phyloP scores from a whole-genome alignment of 1,140 invertebrate species.

The Aphelinus certus region DNA sequence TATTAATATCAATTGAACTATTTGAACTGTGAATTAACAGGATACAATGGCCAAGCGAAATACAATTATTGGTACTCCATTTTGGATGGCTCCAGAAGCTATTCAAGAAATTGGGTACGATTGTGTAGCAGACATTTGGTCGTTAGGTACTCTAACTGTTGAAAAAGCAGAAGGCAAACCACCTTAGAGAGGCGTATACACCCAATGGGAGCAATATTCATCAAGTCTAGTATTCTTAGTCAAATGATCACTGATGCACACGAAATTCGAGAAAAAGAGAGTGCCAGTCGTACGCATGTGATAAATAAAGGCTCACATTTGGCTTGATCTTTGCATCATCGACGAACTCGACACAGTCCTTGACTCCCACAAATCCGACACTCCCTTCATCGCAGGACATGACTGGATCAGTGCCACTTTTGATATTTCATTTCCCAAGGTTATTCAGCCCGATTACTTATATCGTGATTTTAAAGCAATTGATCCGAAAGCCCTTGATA shows the following conservation, averaged over 20 bases:
- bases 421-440: no score
- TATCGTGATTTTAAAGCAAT: no score
- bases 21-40: slow-evolving; percentile 45
- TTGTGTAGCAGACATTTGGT: slow-evolving; percentile 99
- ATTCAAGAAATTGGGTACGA: slow-evolving; percentile 99
- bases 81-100: slow-evolving; percentile 99
- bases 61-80: slow-evolving; percentile 99
- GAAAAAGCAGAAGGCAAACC: slow-evolving; percentile 99
- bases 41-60: slow-evolving; percentile 99
- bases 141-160: slow-evolving; percentile 94
- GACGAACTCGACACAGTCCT: no score
- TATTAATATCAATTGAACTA: slow-evolving; percentile 33
- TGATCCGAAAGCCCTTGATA: no score
- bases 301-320: slow-evolving; percentile 53
- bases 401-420: no score
- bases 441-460: no score
- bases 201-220: slow-evolving; percentile 99
- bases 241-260: slow-evolving; percentile 93
- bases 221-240: slow-evolving; percentile 90
- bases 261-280: slow-evolving; percentile 88
- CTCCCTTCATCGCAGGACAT: no score
- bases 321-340: no score
- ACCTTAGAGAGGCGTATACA: slow-evolving; percentile 97
- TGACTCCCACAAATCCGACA: no score
- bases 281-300: slow-evolving; percentile 60